These are phyloP conservation scores for Ommatoiulus sabulosus DNA, from an alignment of 2,888 invertebrate species.

Conservation along the genomic window DNA sequence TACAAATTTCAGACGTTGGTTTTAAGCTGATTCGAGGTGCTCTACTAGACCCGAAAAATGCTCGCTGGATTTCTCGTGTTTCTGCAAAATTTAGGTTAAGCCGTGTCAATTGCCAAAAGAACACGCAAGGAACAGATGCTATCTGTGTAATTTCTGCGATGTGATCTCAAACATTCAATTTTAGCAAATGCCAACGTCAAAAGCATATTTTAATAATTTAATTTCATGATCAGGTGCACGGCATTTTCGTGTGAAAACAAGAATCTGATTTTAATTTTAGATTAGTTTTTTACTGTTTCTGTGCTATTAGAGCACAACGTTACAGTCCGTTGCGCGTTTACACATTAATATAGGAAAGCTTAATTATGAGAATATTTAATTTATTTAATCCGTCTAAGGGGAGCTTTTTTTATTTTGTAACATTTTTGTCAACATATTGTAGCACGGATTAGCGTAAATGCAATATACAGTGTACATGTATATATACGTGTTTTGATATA, in stretches of 20 bases:
- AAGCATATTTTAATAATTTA: constrained; percentile 45
- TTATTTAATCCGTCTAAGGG: not conserved
- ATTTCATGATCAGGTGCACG: constrained; percentile 45
- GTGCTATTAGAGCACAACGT: constrained; percentile 31
- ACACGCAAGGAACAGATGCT: not conserved
- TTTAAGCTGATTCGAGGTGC: constrained; percentile 14
- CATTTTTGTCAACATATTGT: not conserved
- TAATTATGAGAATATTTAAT: not conserved
- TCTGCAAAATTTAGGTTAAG: constrained; percentile 32
- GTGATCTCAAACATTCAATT: constrained; percentile 25
- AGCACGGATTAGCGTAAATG: not conserved
- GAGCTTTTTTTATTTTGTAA: not conserved
- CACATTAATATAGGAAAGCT: not conserved
- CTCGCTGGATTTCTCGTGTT: not conserved
- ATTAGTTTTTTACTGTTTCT: constrained; percentile 19
- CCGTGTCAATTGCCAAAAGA: constrained; percentile 27
- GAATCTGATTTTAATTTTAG: constrained; percentile 15
- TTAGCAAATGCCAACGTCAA: constrained; percentile 28
- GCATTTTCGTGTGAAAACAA: constrained; percentile 31
- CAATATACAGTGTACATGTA: not conserved
- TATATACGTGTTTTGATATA: too few relatives aligned
- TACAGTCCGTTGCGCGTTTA: not conserved
- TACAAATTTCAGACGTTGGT: constrained; percentile 32
- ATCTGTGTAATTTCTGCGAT: constrained; percentile 11
- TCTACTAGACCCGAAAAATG: constrained; percentile 23